These are phyloP conservation scores for Microctenopoma steveboyesi DNA, from an alignment of 2,797 vertebrate species.

Conservation along the genomic window DNA sequence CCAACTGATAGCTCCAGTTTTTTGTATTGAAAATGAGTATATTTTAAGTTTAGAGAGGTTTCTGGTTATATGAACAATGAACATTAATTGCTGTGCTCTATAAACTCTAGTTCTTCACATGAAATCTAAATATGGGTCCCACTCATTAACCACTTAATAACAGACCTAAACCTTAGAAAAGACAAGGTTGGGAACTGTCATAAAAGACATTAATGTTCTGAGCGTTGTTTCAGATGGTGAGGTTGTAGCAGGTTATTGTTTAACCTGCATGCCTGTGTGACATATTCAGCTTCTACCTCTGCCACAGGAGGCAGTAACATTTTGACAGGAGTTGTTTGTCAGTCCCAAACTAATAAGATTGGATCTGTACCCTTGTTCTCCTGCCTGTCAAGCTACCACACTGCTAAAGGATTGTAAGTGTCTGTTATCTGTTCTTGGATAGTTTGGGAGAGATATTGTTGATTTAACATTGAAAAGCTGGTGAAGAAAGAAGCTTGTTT, in stretches of 20 bases:
- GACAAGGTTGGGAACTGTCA: conserved; percentile 45
- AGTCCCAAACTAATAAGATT: conserved; percentile 67
- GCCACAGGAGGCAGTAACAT: conserved; percentile 68
- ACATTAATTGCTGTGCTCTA: too few relatives aligned
- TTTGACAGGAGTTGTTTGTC: conserved; percentile 79
- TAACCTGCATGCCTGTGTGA: conserved; percentile 66
- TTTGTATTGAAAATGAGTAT: too few relatives aligned
- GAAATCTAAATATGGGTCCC: too few relatives aligned
- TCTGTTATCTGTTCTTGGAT: conserved; percentile 52
- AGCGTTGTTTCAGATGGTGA: conserved; percentile 59
- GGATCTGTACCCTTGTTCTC: conserved; percentile 60
- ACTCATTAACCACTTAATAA: neutral
- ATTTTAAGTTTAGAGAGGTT: too few relatives aligned
- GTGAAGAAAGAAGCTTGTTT: neutral
- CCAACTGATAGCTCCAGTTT: too few relatives aligned
- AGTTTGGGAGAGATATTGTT: conserved; percentile 25
- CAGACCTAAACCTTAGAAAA: conserved; percentile 35
- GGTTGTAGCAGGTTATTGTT: conserved; percentile 69
- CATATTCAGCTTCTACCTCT: conserved; percentile 67
- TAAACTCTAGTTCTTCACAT: too few relatives aligned
- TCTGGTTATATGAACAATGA: too few relatives aligned
- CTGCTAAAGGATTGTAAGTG: conserved; percentile 58
- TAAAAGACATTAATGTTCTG: conserved; percentile 77
- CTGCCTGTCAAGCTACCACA: conserved; percentile 33
- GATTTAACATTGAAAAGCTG: conserved; percentile 1